Percentiles rank a stretch among this genome's conserved stretches.
These are phyloP conservation scores for Pseudococcus longispinus DNA, from an alignment of 2,888 invertebrate genomes.

Conservation along the genomic window DNA sequence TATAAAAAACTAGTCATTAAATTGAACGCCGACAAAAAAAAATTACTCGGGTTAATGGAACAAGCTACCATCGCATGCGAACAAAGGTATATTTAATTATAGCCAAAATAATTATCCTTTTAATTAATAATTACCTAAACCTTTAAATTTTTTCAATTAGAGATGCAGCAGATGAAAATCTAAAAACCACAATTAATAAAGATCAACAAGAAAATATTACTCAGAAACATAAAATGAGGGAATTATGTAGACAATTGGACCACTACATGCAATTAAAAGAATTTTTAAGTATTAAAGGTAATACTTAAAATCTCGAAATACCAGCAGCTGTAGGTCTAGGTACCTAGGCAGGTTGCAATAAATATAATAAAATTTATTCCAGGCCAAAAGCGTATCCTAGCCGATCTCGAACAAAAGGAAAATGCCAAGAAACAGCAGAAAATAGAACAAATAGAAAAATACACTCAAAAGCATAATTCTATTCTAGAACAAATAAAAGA, in stretches of 20 bases:
- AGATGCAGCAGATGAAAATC: constrained; percentile 70
- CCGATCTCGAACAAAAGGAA: constrained; percentile 77
- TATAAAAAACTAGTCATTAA: constrained; percentile 77
- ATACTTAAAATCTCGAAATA: not conserved
- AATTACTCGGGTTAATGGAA: constrained; percentile 85
- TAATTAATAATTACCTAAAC: not conserved
- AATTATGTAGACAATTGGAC: constrained; percentile 83
- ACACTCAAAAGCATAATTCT: constrained; percentile 75
- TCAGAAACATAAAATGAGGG: constrained; percentile 83
- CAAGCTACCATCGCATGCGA: constrained; percentile 88
- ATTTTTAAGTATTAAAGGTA: constrained; percentile 82
- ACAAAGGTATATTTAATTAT: constrained; percentile 72
- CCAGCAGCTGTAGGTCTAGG: not conserved
- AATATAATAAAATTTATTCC: not conserved
- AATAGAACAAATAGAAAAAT: constrained; percentile 73
- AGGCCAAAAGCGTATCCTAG: constrained; percentile 78
- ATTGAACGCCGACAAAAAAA: constrained; percentile 76
- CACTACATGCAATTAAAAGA: constrained; percentile 84
- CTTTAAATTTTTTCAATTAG: constrained; percentile 57
- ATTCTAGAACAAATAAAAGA: constrained; percentile 78
- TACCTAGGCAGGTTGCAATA: not conserved
- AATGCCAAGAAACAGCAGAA: constrained; percentile 73
- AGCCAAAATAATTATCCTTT: too few relatives aligned
- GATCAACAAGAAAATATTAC: constrained; percentile 75
- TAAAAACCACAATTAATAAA: constrained; percentile 79